Percentiles rank a stretch among this genome's conserved stretches.
phyloP scores from a whole-genome alignment of 2,113 vertebrate species.

The Rhinogobius similis region DNA sequence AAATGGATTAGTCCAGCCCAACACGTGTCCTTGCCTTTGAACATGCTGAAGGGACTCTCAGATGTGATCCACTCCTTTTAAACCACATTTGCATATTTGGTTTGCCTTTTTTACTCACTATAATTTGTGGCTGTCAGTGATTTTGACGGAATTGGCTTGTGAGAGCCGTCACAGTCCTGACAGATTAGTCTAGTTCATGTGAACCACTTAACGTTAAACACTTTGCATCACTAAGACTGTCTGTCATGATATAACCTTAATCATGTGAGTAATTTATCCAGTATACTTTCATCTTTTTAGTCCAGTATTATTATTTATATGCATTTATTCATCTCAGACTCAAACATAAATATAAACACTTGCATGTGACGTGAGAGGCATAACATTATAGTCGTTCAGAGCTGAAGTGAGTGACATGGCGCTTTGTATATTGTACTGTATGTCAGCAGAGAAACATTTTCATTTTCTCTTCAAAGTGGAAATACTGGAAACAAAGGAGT shows the following conservation, averaged over 20 bases:
- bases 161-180: not conserved
- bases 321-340: not conserved
- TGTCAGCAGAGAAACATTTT: not conserved
- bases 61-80: not conserved
- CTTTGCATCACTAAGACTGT: not conserved
- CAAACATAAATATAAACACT: not conserved
- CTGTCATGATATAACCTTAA: not conserved
- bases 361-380: not conserved
- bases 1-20: not conserved
- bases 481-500: not conserved
- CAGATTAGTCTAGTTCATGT: not conserved
- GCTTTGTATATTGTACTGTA: too few relatives aligned
- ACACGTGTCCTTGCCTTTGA: not conserved
- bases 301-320: not conserved
- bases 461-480: not conserved
- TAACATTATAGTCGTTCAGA: not conserved
- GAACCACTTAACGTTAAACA: not conserved
- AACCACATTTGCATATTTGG: not conserved
- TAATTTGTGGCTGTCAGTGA: constrained; percentile 1
- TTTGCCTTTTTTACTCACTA: not conserved
- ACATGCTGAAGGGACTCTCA: not conserved
- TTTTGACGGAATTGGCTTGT: not conserved
- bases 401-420: not conserved
- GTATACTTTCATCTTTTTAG: not conserved
- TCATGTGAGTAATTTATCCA: not conserved